Evolutionary conservation across 2,113 vertebrate species (phyloP).

Genomic region (Isichthys henryi): DNA sequence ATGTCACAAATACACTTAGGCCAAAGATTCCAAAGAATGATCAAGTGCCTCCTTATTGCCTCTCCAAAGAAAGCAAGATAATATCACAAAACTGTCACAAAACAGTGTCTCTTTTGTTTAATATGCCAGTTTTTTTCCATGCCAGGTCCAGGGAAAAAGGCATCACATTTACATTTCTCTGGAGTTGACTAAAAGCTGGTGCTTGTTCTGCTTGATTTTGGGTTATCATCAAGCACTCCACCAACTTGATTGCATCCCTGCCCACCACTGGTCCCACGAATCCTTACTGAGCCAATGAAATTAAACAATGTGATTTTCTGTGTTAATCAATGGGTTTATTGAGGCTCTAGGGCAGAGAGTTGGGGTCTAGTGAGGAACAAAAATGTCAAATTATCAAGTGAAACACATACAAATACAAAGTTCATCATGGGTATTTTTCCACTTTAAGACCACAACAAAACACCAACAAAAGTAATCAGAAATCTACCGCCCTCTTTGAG

Average conservation of each 20-base stretch:
- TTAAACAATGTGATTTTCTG: background rate
- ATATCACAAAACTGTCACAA: background rate
- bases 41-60: background rate
- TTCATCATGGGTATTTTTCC: background rate
- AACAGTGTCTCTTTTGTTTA: constrained; percentile 59
- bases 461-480: background rate
- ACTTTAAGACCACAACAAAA: background rate
- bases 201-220: constrained; percentile 37
- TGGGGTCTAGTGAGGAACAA: background rate
- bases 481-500: background rate
- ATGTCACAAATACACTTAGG: background rate
- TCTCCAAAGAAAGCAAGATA: background rate
- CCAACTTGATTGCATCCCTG: background rate
- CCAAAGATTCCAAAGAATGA: background rate
- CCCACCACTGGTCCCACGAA: background rate
- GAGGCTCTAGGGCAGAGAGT: background rate
- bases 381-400: background rate
- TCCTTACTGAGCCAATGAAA: background rate
- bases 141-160: constrained; percentile 37
- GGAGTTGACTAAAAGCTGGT: constrained; percentile 35
- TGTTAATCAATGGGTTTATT: background rate
- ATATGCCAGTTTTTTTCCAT: constrained; percentile 35
- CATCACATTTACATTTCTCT: constrained; percentile 41
- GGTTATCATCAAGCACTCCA: background rate
- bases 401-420: background rate